phyloP scores from a whole-genome alignment of 2,888 invertebrate genomes.

The Salticus scenicus region DNA sequence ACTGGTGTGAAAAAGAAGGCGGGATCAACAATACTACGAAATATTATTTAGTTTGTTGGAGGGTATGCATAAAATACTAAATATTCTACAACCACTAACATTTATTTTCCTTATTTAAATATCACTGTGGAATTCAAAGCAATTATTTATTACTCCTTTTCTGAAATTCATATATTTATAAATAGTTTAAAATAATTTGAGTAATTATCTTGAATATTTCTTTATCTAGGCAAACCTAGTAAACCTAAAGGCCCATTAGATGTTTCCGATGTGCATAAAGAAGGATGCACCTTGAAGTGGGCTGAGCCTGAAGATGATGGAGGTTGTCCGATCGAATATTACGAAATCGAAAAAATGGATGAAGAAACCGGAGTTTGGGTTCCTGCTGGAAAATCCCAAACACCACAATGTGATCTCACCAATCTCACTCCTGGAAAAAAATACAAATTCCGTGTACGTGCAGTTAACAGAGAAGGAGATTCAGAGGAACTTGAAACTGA shows the following conservation, averaged over 20 bases:
- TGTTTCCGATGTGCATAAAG: conserved; percentile 76
- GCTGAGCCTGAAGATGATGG: conserved; percentile 74
- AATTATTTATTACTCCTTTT: no score
- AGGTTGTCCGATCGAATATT: conserved; percentile 73
- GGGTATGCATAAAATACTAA: no score
- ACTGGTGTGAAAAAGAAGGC: no score
- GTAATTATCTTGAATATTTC: no score
- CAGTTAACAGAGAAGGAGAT: conserved; percentile 79
- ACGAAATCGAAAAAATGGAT: conserved; percentile 77
- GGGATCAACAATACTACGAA: no score
- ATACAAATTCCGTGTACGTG: conserved; percentile 79
- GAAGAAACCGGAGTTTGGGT: conserved; percentile 76
- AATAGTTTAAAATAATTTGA: no score
- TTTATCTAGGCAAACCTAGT: conserved; percentile 72
- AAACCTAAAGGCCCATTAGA: conserved; percentile 75
- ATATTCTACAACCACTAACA: no score
- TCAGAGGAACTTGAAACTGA: conserved; percentile 78
- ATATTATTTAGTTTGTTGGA: no score
- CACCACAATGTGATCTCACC: conserved; percentile 75
- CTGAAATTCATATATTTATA: no score
- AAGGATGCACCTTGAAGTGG: conserved; percentile 76
- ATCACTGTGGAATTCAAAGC: no score
- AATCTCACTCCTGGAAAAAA: conserved; percentile 77
- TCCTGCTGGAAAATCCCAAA: conserved; percentile 75
- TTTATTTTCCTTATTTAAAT: no score